A percentile compares a stretch with the other conserved stretches of the same genome.
These are phyloP conservation scores for Poeciliopsis occidentalis DNA, from an alignment of 2,113 vertebrate genomes.

Conservation along the genomic window DNA sequence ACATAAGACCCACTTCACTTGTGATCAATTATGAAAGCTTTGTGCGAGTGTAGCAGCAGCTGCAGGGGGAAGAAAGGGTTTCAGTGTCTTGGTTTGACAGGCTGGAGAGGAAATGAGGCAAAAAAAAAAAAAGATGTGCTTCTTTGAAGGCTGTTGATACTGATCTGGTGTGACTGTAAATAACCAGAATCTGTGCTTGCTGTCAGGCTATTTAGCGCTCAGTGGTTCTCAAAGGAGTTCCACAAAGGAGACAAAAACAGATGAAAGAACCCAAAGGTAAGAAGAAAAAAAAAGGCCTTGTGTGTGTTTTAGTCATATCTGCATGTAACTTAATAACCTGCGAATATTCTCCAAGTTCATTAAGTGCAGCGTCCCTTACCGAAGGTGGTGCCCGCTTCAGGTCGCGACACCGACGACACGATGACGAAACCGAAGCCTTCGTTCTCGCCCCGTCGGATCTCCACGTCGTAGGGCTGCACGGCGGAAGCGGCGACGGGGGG, in stretches of 20 bases:
- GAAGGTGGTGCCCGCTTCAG: slow-evolving; percentile 94
- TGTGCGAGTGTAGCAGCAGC: slow-evolving; percentile 53
- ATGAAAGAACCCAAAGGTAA: slow-evolving; percentile 40
- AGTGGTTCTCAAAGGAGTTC: slow-evolving; percentile 44
- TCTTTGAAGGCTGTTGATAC: slow-evolving; percentile 61
- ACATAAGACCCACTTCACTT: slow-evolving; percentile 67
- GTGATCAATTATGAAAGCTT: slow-evolving; percentile 75
- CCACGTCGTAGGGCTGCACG: slow-evolving; percentile 94
- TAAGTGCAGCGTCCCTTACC: slow-evolving; percentile 81
- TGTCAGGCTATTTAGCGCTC: slow-evolving; percentile 49
- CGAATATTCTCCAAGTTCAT: neutral
- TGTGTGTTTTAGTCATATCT: slow-evolving; percentile 40
- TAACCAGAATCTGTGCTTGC: slow-evolving; percentile 45
- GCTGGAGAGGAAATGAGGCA: slow-evolving; percentile 49
- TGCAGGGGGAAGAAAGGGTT: slow-evolving; percentile 58
- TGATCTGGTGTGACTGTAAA: slow-evolving; percentile 62
- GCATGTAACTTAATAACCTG: neutral
- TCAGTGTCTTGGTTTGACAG: slow-evolving; percentile 56
- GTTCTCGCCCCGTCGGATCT: slow-evolving; percentile 93
- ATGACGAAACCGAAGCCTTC: slow-evolving; percentile 99
- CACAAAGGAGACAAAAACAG: slow-evolving; percentile 44
- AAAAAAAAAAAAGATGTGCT: slow-evolving; percentile 56
- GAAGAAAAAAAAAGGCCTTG: slow-evolving; percentile 10
- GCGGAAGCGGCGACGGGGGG: slow-evolving; percentile 27
- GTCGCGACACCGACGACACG: slow-evolving; percentile 95